Evolutionary conservation across 2,797 vertebrate species (phyloP), one percentile per base, ranked within the genome.

Genomic region (Cottoperca gobio): DNA sequence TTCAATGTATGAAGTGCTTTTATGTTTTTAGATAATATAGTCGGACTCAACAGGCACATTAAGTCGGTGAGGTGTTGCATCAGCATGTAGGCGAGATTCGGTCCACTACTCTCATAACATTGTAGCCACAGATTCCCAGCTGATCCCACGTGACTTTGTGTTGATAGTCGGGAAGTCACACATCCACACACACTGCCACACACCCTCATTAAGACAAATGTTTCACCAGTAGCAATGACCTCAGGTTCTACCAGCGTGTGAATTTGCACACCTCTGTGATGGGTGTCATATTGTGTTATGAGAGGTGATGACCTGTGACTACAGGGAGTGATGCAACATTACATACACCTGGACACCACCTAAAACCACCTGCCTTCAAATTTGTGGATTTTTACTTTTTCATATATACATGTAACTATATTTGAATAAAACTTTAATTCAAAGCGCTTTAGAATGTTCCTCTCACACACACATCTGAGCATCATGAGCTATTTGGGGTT

Each of bases 161-260:
- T 73, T 86, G 65, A 82, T 49, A 62, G 45, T 60, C 60, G 26
- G 40, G 46, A 66, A 9, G 43, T 79, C 26, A 57, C 17, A 74
- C 63, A 66, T n/a, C 52, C 28, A 64, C 13, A 77, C 66, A 69
- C 64, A 78, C 63, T 48, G 52, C 53, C 31, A 14, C 3, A 6
- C 48, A 42, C 21, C 35, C 24, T 61, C 45, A 74, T 57, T 16
- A 42, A 65, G 42, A 73, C 48, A 37, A 59, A 64, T 24, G 42
- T 13, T 72, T 63, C 71, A 61, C 4, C 37, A 39, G 40, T 13
- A 59, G 62, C 40, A 60, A 21, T 63, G n/a, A 71, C 60, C 37
- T 58, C 50, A 17, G 16, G 53, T 16, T 52, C 3, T 33, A 31
- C 45, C 3, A 54, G 14, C 49, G 43, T 60, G 21, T 67, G 54